Evolutionary conservation across 2,113 vertebrate genomes (phyloP).

Genomic region (Petrocephalus zakoni): DNA sequence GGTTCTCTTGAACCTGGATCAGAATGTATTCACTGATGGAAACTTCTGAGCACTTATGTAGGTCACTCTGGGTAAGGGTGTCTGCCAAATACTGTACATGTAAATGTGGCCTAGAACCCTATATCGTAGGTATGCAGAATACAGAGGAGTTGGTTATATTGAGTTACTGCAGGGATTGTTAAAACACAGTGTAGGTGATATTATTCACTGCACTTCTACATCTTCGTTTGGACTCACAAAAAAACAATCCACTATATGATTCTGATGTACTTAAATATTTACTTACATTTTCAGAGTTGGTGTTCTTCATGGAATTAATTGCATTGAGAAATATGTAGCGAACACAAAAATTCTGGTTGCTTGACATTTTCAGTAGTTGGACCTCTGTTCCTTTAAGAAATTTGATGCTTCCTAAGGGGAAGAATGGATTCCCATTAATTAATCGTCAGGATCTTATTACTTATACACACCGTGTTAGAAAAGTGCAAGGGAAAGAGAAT

Average conservation of each 20-base stretch:
- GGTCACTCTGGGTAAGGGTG: too few relatives aligned
- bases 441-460: not conserved
- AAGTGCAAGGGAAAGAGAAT: not conserved
- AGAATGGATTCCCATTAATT: not conserved
- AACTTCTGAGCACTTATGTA: too few relatives aligned
- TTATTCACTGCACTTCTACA: not conserved
- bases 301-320: not conserved
- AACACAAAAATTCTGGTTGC: slow-evolving; percentile 20
- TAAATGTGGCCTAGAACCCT: not conserved
- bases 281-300: not conserved
- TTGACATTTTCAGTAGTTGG: slow-evolving; percentile 9
- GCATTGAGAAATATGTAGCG: slow-evolving; percentile 11
- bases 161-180: not conserved
- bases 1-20: too few relatives aligned
- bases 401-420: slow-evolving; percentile 12
- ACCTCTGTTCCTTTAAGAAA: slow-evolving; percentile 21
- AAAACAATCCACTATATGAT: not conserved
- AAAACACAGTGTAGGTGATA: not conserved
- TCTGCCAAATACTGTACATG: too few relatives aligned
- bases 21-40: too few relatives aligned
- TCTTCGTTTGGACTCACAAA: not conserved
- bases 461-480: not conserved
- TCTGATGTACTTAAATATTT: not conserved
- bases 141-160: not conserved
- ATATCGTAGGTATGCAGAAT: not conserved